Evolutionary conservation across 2,113 vertebrate species (phyloP).

Genomic region (Eulemur macaco): DNA sequence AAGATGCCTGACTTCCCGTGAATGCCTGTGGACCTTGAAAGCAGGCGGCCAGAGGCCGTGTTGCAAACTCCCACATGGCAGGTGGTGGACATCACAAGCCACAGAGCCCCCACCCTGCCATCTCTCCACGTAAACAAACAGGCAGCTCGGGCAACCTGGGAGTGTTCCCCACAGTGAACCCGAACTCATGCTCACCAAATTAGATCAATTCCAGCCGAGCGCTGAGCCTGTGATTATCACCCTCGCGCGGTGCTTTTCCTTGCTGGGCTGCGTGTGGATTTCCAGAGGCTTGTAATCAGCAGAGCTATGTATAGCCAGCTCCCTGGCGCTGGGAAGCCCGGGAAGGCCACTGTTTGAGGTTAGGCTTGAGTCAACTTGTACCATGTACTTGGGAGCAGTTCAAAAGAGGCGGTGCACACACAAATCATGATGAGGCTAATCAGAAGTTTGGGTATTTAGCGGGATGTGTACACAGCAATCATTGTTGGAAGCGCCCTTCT

Average conservation of each 20-base stretch:
- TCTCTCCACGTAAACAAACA: neutral
- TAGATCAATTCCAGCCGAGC: neutral
- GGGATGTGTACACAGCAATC: constrained; percentile 87
- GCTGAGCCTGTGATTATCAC: constrained; percentile 51
- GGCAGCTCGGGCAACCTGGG: constrained; percentile 13
- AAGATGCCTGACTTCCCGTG: neutral
- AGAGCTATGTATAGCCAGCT: constrained; percentile 72
- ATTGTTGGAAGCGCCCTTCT: constrained; percentile 83
- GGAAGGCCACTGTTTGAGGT: constrained; percentile 84
- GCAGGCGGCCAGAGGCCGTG: neutral
- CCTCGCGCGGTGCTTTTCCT: constrained; percentile 60
- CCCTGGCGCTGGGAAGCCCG: constrained; percentile 70
- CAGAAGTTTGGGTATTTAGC: constrained; percentile 85
- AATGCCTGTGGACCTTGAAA: neutral
- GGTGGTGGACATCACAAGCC: neutral
- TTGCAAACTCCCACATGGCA: neutral
- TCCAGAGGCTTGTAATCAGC: constrained; percentile 76
- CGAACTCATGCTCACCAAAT: constrained; percentile 52
- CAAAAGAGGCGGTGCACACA: constrained; percentile 83
- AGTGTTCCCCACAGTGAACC: neutral
- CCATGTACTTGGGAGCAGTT: constrained; percentile 85
- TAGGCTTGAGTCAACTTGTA: constrained; percentile 85
- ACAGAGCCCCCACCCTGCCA: neutral
- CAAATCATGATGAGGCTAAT: constrained; percentile 83
- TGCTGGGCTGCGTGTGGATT: constrained; percentile 76